Evolutionary conservation across 2,113 vertebrate genomes (phyloP), one percentile per base, ranked within the genome.

Genomic region (Puma concolor): DNA sequence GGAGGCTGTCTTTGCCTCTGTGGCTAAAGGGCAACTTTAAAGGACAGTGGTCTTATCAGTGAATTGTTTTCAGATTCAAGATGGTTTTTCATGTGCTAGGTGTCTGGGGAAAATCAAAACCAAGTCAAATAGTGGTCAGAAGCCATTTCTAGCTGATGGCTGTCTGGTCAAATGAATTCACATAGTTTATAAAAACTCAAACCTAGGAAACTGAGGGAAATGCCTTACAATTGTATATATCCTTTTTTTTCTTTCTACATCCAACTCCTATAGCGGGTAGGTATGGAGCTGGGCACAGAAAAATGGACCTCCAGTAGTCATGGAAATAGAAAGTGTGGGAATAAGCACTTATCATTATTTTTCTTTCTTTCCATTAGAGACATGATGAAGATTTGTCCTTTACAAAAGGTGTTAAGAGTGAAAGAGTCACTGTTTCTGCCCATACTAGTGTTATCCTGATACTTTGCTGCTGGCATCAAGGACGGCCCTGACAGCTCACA

Each of bases 21-120:
- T 81, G n/a, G 54, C 44, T 93, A 97, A 98, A 97, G 89, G 96
- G 69, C 85, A 94, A 66, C 52, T 95, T 95, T 36, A 96, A 97
- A 97, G 88, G 81, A 74, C 88, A 83, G 38, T 14, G 1, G 93
- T 94, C 27, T 57, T 91, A 41, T 92, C 57, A 82, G 87, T 90
- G 54, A 88, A 88, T 94, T 96, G 83, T 96, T 96, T 92, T 85
- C 84, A 94, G 81, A 85, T 94, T 57, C 19, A 14, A 25, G n/a
- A 82, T 94, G 57, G 23, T 52, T 97, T 93, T 95, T 92, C 89
- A 72, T 77, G 44, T 36, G 79, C 48, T 85, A 88, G 83, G 71
- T 96, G 14, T 94, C 52, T 94, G 23, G 52, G 76, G 74, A 90
- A 98, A 87, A 96, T 77, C 63, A 88, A 92, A 90, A 76, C 57